Base-by-base conservation (phyloP, 2,888 invertebrate species). In the Troilus luridus region DNA sequence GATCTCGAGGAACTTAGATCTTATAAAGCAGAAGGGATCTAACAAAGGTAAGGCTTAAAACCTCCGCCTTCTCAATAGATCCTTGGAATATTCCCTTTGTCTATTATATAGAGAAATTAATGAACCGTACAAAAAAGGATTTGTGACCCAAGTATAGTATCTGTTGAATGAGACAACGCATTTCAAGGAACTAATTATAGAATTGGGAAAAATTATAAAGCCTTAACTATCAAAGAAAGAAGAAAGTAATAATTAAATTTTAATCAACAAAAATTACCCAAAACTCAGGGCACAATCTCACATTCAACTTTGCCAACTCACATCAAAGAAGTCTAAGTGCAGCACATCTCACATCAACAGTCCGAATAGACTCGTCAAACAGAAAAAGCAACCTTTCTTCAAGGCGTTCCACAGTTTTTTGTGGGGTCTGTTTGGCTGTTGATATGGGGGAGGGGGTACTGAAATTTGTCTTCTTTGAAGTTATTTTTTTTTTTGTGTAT, bases 101-200 rank as follows among this genome's bases (percentile, higher is more conserved):
- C 72, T 77, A 77, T 77, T 77, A 41, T 41, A 27, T 5, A 77
- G 72, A 41, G 72, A 77, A 77, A 77, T 77, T 77, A 77, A 77
- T 77, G 72, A 77, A 77, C 72, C 72, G 41, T 77, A 8, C 8
- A 1, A 77, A 77, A 10, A 7, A 10, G 41, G 41, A 77, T 77
- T 77, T 19, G 19, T 10, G 72, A 41, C 72, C 17, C 67, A 27
- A 24, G 17, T 77, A 27, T 27, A 27, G 17, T 8, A 17, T 27
- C 27, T 41, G 7, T 77, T 19, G 1, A 7, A 77, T 9, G 41
- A 41, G 7, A 27, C 19, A 9, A 41, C 17, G 17, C 17, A 27
- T 67, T 41, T 41, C 41, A 7, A 77, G 14, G 7, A 10, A 10
- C 14, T 59, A 59, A 59, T 10, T 14, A 59, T 59, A 5, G 59